phyloP scores from a whole-genome alignment of 2,888 invertebrate genomes.

The Tenthredo scrophulariae region DNA sequence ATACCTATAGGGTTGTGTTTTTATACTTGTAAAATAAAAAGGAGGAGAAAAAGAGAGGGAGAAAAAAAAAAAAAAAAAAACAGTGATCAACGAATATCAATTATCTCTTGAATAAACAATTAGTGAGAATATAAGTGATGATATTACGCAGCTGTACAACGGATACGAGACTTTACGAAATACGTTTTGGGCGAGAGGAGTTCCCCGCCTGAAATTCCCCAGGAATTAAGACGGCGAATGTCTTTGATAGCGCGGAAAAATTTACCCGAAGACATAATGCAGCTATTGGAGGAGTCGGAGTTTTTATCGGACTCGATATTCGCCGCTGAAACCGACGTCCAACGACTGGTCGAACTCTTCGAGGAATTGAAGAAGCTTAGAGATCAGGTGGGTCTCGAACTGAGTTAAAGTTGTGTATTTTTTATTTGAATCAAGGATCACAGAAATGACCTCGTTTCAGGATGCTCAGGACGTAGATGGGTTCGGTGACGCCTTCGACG shows the following conservation, averaged over 20 bases:
- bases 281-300: conserved; percentile 63
- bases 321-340: conserved; percentile 67
- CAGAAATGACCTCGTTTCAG: background rate
- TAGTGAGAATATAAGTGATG: background rate
- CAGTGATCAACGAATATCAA: background rate
- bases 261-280: conserved; percentile 60
- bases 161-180: conserved; percentile 64
- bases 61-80: conserved; percentile 2
- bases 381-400: conserved; percentile 55
- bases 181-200: conserved; percentile 62
- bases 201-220: conserved; percentile 64
- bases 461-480: conserved; percentile 48
- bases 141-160: conserved; percentile 62
- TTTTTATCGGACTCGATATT: conserved; percentile 67
- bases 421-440: conserved; percentile 57
- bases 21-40: background rate
- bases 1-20: background rate
- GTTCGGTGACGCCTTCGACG: conserved; percentile 63
- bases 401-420: no score
- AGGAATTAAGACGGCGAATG: conserved; percentile 41
- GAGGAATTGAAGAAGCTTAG: conserved; percentile 56
- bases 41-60: background rate
- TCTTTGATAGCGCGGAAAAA: conserved; percentile 41
- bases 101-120: conserved; percentile 41
- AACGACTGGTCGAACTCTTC: conserved; percentile 60